Evolutionary conservation across 2,888 invertebrate species (phyloP), one percentile per base, ranked within the genome.

Genomic region (Limnephilus marmoratus): DNA sequence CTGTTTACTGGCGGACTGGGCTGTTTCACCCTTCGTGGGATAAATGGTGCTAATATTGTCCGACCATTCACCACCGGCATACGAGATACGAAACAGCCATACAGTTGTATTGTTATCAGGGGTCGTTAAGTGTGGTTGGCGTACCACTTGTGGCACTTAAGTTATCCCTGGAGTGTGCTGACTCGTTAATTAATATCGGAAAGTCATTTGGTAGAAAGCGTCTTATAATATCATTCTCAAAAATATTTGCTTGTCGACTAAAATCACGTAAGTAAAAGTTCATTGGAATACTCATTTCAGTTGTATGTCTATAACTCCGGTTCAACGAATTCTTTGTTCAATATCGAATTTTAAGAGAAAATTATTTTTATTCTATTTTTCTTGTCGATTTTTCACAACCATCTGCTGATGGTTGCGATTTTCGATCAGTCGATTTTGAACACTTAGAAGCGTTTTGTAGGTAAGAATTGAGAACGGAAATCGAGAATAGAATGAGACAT

Each of bases 21-120:
- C 45, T 11, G 86, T 83, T 45, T 86, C 68, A 37, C 91, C 85
- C 90, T 86, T 86, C 82, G 87, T 45, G 80, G 86, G 87, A 85
- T 90, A 91, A 91, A 90, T 82, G 90, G 81, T 87, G 92, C 92
- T 92, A 92, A 92, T 92, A 92, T 91, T 90, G 85, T 90, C 89
- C 91, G 87, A 49, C 68, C 45, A 29, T 18, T 81, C 90, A 68
- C 68, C 80, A 80, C 80, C 1, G 34, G 34, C 15, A 13, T 41
- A 31, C 85, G 68, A 68, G 68, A 68, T 68, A 68, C 68, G 68
- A n/a, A 13, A 82, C 90, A 49, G 49, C 90, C 41, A 24, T 68
- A 24, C 68, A 68, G 68, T 68, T n/a, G 68, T 68, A n/a, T n/a
- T 68, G 68, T n/a, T 68, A 68, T 68, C 68, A 68, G 68, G 68